These are phyloP conservation scores for Platygyra sinensis DNA, from an alignment of 64 coral and sea anemone species.

Conservation along the genomic window DNA sequence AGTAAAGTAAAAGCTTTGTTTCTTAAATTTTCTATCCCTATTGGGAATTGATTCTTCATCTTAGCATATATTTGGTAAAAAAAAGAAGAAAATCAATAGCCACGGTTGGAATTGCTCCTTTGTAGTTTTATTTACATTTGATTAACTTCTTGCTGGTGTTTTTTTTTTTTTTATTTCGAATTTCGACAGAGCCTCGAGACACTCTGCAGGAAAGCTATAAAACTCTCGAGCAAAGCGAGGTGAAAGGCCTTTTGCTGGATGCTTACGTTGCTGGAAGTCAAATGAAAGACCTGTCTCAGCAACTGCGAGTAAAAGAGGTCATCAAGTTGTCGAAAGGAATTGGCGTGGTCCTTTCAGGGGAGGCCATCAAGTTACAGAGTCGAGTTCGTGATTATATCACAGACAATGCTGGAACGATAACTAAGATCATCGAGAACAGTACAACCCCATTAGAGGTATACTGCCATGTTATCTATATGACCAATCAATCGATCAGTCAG, in stretches of 20 bases:
- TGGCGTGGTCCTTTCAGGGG: constrained; percentile 14
- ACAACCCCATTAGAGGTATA: background rate
- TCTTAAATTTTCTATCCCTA: too few relatives aligned
- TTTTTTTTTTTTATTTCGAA: background rate
- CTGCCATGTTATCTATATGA: too few relatives aligned
- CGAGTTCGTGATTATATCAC: constrained; percentile 10
- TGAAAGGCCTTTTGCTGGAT: constrained; percentile 24
- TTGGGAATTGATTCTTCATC: too few relatives aligned
- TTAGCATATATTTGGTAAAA: too few relatives aligned
- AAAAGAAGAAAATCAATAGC: too few relatives aligned
- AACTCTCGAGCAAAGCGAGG: background rate
- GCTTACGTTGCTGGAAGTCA: constrained; percentile 26
- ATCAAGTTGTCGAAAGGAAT: background rate
- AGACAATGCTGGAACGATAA: background rate
- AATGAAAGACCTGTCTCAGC: background rate
- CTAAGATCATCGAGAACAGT: constrained; percentile 12
- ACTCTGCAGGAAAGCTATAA: background rate
- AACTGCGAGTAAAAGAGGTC: constrained; percentile 21
- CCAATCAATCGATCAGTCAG: too few relatives aligned
- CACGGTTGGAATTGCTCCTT: too few relatives aligned
- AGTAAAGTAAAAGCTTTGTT: too few relatives aligned
- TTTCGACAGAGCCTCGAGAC: background rate
- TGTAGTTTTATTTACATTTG: background rate
- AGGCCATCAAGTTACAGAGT: background rate
- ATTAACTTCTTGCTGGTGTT: background rate